These are phyloP conservation scores for Montipora capitata DNA, from an alignment of 92 coral and sea anemone genomes.

Conservation along the genomic window DNA sequence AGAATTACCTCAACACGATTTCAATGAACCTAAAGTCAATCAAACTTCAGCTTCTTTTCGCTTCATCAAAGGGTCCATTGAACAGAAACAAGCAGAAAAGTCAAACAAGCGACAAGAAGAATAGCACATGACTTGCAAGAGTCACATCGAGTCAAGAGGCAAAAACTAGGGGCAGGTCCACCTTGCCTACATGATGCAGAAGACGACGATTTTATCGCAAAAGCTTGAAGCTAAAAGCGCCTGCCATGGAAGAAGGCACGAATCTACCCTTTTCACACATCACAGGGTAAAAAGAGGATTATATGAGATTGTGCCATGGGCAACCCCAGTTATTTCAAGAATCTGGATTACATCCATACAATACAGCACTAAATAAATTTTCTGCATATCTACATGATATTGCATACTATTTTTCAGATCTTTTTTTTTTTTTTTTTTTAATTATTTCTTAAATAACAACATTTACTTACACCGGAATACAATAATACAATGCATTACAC, in stretches of 20 bases:
- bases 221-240: slow-evolving; percentile 69
- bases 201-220: slow-evolving; percentile 68
- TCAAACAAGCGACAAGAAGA: slow-evolving; percentile 61
- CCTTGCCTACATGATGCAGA: slow-evolving; percentile 33
- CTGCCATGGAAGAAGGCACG: slow-evolving; percentile 77
- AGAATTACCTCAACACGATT: too few relatives aligned
- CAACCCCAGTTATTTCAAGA: slow-evolving; percentile 45
- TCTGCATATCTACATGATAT: neutral
- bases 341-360: slow-evolving; percentile 4
- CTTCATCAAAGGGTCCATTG: too few relatives aligned
- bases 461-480: too few relatives aligned
- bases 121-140: slow-evolving; percentile 31
- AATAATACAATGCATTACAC: too few relatives aligned
- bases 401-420: neutral
- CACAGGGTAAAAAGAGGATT: slow-evolving; percentile 58
- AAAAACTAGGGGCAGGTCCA: slow-evolving; percentile 53
- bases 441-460: too few relatives aligned
- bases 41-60: too few relatives aligned
- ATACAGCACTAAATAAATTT: slow-evolving; percentile 19
- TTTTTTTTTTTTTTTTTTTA: too few relatives aligned
- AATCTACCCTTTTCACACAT: slow-evolving; percentile 58
- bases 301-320: slow-evolving; percentile 44
- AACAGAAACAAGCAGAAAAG: neutral
- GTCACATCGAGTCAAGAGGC: slow-evolving; percentile 28
- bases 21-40: too few relatives aligned